Conservation (phyloP, 2,888 invertebrate species). For the Drosophila helvetica region DNA sequence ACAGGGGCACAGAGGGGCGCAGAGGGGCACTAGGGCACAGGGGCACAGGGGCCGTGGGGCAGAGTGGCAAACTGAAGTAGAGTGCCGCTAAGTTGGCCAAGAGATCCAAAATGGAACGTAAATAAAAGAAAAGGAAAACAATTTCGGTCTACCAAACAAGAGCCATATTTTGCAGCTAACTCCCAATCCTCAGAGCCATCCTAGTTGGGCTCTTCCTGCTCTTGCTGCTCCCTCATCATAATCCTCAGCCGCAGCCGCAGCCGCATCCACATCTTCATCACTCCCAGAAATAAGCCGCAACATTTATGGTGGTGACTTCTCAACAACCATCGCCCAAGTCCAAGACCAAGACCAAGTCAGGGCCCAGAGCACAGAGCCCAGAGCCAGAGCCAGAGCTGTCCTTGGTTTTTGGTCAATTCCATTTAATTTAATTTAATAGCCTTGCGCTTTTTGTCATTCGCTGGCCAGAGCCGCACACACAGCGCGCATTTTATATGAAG, state of each 20-base stretch:
- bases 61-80: not conserved
- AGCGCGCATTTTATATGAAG: constrained; percentile 64
- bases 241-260: not conserved
- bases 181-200: not conserved
- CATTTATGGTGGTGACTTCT: constrained; percentile 53
- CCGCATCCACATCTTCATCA: constrained; percentile 25
- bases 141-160: constrained; percentile 52
- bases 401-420: constrained; percentile 73
- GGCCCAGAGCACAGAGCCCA: not conserved
- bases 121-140: constrained; percentile 36
- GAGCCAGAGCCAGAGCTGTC: constrained; percentile 25
- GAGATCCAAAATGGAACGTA: constrained; percentile 16
- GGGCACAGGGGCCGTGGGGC: not conserved
- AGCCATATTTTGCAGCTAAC: constrained; percentile 61
- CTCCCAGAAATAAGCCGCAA: constrained; percentile 37
- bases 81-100: constrained; percentile 24
- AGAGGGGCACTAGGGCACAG: too few species aligned
- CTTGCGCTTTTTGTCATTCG: constrained; percentile 77
- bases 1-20: constrained; percentile 6
- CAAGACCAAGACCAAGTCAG: constrained; percentile 19
- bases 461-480: constrained; percentile 47
- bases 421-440: constrained; percentile 81
- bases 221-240: constrained; percentile 1
- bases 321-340: constrained; percentile 19
- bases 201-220: not conserved